These are phyloP conservation scores for Mola mola DNA, from an alignment of 2,113 vertebrate species.

Conservation along the genomic window DNA sequence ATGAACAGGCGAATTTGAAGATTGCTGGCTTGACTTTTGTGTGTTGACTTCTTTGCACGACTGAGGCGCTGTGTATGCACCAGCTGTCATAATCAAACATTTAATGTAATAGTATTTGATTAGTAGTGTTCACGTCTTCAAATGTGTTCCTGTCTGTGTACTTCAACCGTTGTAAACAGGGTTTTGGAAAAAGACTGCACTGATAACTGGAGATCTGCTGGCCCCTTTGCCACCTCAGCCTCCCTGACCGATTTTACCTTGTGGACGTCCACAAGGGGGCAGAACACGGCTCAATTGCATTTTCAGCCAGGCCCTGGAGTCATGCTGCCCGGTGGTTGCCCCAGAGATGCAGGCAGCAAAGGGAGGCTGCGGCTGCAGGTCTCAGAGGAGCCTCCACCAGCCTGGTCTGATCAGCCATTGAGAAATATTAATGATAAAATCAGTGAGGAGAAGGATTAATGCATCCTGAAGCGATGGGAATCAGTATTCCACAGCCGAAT, in stretches of 20 bases:
- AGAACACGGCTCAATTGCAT: slow-evolving; percentile 70
- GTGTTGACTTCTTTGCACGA: background rate
- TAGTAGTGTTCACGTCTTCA: no score
- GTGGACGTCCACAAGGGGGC: slow-evolving; percentile 83
- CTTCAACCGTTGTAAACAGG: background rate
- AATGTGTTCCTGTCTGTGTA: background rate
- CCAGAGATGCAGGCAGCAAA: slow-evolving; percentile 26
- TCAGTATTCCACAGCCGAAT: background rate
- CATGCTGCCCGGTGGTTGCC: slow-evolving; percentile 33
- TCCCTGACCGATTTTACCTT: no score
- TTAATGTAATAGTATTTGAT: no score
- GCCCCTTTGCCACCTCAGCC: no score
- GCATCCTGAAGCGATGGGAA: background rate
- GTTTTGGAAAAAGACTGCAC: no score
- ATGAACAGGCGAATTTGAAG: slow-evolving; percentile 26
- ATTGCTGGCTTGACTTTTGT: slow-evolving; percentile 1
- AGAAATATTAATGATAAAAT: slow-evolving; percentile 3
- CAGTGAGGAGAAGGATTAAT: background rate
- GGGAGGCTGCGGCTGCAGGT: slow-evolving; percentile 22
- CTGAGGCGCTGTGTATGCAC: background rate
- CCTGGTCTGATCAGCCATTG: slow-evolving; percentile 7
- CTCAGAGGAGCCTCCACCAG: background rate
- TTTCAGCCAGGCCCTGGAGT: slow-evolving; percentile 12
- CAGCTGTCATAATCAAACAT: no score
- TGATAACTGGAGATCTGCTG: no score